These are phyloP conservation scores for Molossus alvarezi DNA, from an alignment of 2,797 vertebrate genomes.

Conservation along the genomic window DNA sequence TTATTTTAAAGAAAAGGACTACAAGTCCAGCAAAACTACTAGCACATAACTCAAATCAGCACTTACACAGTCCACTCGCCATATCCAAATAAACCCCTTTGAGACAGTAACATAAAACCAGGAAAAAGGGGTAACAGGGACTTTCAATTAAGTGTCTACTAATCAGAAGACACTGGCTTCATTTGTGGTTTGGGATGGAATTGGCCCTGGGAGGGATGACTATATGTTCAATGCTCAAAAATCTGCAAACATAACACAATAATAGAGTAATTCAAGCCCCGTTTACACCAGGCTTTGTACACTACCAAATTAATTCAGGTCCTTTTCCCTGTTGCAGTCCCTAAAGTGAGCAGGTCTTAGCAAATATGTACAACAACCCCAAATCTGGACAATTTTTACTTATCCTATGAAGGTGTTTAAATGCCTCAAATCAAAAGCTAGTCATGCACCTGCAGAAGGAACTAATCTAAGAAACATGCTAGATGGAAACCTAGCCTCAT, in stretches of 20 bases:
- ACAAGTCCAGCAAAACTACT: background rate
- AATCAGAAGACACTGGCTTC: background rate
- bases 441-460: accelerated
- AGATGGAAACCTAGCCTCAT: background rate
- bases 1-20: background rate
- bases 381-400: constrained; percentile 42
- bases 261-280: constrained; percentile 32
- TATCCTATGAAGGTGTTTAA: constrained; percentile 25
- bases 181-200: constrained; percentile 4
- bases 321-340: background rate
- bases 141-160: background rate
- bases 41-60: background rate
- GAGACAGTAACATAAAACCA: background rate
- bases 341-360: background rate
- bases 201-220: background rate
- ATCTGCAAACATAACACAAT: background rate
- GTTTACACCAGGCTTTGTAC: background rate
- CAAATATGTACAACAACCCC: background rate
- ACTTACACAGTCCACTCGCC: background rate
- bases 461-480: background rate
- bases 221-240: background rate
- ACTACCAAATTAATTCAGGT: background rate
- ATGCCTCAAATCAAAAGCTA: background rate
- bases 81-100: background rate
- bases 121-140: background rate